These are phyloP conservation scores for Hypsopygia costalis DNA, from an alignment of 2,888 invertebrate species.

Conservation along the genomic window DNA sequence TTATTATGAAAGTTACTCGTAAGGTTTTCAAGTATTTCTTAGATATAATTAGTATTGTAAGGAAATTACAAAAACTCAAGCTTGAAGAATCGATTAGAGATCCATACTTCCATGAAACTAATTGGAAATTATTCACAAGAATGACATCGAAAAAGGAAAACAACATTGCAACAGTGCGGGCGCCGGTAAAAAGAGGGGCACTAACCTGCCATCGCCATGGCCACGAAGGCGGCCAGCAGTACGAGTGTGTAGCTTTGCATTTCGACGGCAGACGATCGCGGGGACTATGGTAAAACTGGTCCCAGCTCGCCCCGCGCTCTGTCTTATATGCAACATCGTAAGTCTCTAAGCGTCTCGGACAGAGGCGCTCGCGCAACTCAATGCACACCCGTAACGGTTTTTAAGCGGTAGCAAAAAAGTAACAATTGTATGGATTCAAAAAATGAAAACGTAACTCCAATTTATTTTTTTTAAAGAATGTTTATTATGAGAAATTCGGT, in stretches of 20 bases:
- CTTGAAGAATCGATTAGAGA: too few species aligned
- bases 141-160: constrained; percentile 38
- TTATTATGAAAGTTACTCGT: too few species aligned
- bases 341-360: constrained; percentile 32
- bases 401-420: constrained; percentile 39
- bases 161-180: constrained; percentile 27
- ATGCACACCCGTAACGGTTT: constrained; percentile 54
- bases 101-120: constrained; percentile 16
- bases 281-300: constrained; percentile 57
- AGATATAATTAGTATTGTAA: too few species aligned
- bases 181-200: constrained; percentile 64
- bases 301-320: constrained; percentile 35
- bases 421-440: constrained; percentile 20
- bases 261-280: constrained; percentile 42
- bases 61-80: too few species aligned
- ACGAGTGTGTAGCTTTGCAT: constrained; percentile 59
- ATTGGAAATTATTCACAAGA: constrained; percentile 39
- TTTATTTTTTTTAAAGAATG: neutral
- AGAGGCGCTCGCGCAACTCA: constrained; percentile 43
- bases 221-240: constrained; percentile 53
- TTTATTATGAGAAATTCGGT: too few species aligned
- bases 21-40: too few species aligned
- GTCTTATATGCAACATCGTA: constrained; percentile 52
- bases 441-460: neutral
- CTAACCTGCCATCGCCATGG: constrained; percentile 72